Conservation (phyloP, 2,888 invertebrate genomes). For the Phrixothrix hirtus region DNA sequence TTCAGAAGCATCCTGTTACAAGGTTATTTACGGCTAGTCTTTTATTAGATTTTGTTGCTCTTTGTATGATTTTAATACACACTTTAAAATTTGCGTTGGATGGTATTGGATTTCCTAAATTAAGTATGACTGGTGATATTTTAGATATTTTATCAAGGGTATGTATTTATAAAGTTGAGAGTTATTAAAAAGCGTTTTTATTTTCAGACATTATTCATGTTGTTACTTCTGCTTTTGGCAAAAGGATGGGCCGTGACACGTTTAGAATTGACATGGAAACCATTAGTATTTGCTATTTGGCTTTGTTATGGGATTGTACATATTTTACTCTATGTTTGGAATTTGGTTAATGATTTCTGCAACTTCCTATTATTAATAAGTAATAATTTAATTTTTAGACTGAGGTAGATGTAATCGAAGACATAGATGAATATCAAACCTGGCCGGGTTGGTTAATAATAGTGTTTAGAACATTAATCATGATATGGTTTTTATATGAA, state of each 20-base stretch:
- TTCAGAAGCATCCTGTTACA: constrained; percentile 90
- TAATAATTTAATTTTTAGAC: constrained; percentile 63
- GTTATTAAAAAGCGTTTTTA: not conserved
- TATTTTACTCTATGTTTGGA: constrained; percentile 93
- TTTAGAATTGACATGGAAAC: constrained; percentile 85
- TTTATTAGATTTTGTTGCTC: constrained; percentile 80
- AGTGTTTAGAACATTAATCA: constrained; percentile 80
- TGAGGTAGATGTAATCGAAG: constrained; percentile 94
- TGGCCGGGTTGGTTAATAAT: constrained; percentile 97
- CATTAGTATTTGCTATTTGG: constrained; percentile 86
- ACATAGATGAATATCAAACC: constrained; percentile 96
- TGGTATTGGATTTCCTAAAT: constrained; percentile 81
- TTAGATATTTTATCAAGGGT: constrained; percentile 90
- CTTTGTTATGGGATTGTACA: constrained; percentile 88
- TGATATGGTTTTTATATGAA: constrained; percentile 86
- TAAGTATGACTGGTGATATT: constrained; percentile 88
- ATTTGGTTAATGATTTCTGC: too few species aligned
- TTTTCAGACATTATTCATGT: constrained; percentile 88
- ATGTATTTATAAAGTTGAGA: constrained; percentile 46
- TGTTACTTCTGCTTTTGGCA: constrained; percentile 85
- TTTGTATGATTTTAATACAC: constrained; percentile 86
- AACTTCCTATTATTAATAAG: not conserved
- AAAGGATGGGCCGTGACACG: constrained; percentile 97
- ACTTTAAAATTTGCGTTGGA: constrained; percentile 88
- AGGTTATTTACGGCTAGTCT: constrained; percentile 87